phyloP scores from a whole-genome alignment of 1,140 invertebrate genomes.

The Plectrocnemia conspersa region DNA sequence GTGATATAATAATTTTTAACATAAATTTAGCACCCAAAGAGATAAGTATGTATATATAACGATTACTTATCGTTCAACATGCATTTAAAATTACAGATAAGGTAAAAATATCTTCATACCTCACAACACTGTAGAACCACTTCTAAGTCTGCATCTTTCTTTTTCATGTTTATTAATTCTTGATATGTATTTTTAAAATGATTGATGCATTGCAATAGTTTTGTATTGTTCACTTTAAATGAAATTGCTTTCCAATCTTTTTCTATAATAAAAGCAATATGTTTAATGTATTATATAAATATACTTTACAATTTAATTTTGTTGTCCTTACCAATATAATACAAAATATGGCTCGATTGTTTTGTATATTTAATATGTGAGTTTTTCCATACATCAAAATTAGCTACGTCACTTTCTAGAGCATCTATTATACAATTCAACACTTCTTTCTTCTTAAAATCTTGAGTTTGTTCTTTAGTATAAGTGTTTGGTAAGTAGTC shows the following conservation, averaged over 20 bases:
- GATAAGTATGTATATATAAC: too few relatives aligned
- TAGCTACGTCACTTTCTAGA: constrained; percentile 23
- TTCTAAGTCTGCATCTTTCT: constrained; percentile 17
- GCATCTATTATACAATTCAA: constrained; percentile 20
- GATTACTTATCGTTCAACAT: too few relatives aligned
- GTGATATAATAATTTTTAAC: too few relatives aligned
- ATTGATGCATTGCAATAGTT: constrained; percentile 14
- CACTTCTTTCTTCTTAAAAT: constrained; percentile 28
- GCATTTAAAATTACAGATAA: too few relatives aligned
- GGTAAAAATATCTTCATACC: too few relatives aligned
- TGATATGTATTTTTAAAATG: constrained; percentile 24
- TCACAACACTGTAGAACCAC: constrained; percentile 14
- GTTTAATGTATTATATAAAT: background rate
- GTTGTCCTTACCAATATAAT: constrained; percentile 21
- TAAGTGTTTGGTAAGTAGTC: constrained; percentile 25
- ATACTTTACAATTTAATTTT: background rate
- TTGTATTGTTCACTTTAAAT: constrained; percentile 16
- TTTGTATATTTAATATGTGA: constrained; percentile 15
- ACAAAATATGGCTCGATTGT: constrained; percentile 25
- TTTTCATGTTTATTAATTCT: constrained; percentile 16
- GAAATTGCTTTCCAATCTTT: constrained; percentile 21
- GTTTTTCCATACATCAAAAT: constrained; percentile 20
- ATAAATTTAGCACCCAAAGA: too few relatives aligned
- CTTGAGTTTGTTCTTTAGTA: constrained; percentile 23
- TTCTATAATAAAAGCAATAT: constrained; percentile 20